phyloP scores from a whole-genome alignment of 2,888 invertebrate species.

The Parnassius apollo region DNA sequence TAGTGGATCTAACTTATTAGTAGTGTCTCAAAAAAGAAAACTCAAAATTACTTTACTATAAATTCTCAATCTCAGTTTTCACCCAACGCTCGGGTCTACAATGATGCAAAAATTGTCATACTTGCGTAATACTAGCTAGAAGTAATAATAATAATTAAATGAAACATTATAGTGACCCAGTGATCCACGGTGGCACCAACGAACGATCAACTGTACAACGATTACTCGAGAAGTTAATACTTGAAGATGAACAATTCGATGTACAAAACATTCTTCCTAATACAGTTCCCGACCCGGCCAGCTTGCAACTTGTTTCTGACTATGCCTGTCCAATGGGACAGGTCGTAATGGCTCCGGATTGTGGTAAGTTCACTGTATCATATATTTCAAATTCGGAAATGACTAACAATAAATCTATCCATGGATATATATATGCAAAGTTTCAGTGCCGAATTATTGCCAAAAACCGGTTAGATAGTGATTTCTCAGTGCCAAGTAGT shows the following conservation, averaged over 20 bases:
- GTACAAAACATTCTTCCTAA: slow-evolving; percentile 96
- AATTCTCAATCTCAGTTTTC: too few species aligned
- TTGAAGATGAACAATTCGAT: slow-evolving; percentile 96
- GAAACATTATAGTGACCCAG: slow-evolving; percentile 88
- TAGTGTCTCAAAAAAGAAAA: too few species aligned
- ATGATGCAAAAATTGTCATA: too few species aligned
- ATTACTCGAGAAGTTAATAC: slow-evolving; percentile 92
- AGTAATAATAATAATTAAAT: background rate
- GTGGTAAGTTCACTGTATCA: slow-evolving; percentile 83
- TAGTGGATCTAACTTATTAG: too few species aligned
- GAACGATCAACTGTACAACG: slow-evolving; percentile 92
- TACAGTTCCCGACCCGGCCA: slow-evolving; percentile 96
- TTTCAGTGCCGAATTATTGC: too few species aligned
- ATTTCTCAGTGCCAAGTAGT: too few species aligned
- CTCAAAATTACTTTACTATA: too few species aligned
- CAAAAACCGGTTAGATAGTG: too few species aligned
- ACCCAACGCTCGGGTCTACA: too few species aligned
- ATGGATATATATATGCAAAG: background rate
- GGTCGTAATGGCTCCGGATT: slow-evolving; percentile 96
- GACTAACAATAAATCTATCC: background rate
- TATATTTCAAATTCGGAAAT: background rate
- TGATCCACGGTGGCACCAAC: slow-evolving; percentile 91
- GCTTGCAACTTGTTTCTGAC: slow-evolving; percentile 91
- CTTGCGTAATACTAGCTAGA: too few species aligned
- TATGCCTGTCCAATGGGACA: slow-evolving; percentile 96